Base-by-base conservation (phyloP, 1,140 invertebrate species). In the Brachystomella parvula region DNA sequence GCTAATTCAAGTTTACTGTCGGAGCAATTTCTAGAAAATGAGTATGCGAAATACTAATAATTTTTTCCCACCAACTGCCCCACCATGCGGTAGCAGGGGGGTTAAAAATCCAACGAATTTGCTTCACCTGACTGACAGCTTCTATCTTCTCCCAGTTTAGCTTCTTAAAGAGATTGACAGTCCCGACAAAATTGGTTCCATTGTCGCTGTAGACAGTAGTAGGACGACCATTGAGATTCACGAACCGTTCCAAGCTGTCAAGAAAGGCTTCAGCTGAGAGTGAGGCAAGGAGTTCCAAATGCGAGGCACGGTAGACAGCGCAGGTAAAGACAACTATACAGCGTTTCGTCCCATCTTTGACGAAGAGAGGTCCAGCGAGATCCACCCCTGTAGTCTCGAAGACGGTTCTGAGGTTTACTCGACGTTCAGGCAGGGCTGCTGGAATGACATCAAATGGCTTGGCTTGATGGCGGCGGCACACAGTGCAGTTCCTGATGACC, bases 281-380 rank as follows among this genome's bases (percentile, higher is more conserved):
- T 58, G 67, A 66, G 1, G 35, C 47, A 0, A 73, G 58, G 12
- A 74, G 28, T 59, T 76, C 75, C 29, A 76, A 28, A 58, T 76
- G 75, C 29, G 75, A 61, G 3, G 31, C 32, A 61, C 79, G 71
- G 74, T 76, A 47, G 63, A 74, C 39, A 70, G 75, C 61, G 60
- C 76, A 78, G 0, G 77, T 80, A 39, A 79, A 77, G 6, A 81
- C 3, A 21, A 66, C 66, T 1, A 78, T 72, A 73, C 75, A 79
- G 1, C n/a, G n/a, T n/a, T n/a, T n/a, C n/a, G n/a, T n/a, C n/a
- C n/a, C n/a, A 29, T 69, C 69, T 31, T 57, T 69, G 1, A 74
- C 64, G 12, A 24, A 39, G 17, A 75, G 63, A 12, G 73, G 73
- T 2, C 71, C 74, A 31, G 65, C 70, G 35, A 62, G 69, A 56